Conservation (phyloP, 1,140 invertebrate genomes). For the Zaprionus tsacasi region DNA sequence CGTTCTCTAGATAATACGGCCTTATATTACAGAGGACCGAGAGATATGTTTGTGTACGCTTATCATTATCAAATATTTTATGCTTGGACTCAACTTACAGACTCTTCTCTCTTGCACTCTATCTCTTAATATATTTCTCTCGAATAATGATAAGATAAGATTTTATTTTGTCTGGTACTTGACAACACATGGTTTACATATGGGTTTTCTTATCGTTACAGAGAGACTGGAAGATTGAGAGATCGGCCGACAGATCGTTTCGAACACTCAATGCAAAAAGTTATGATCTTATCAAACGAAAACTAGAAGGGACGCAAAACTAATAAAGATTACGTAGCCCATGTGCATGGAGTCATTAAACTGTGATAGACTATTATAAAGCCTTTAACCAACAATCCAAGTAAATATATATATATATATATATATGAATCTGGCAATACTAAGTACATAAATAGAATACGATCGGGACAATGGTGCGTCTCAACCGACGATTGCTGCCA, state of each 20-base stretch:
- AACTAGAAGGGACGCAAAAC: constrained; percentile 14
- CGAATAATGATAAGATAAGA: constrained; percentile 16
- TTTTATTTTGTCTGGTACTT: neutral
- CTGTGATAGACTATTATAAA: constrained; percentile 58
- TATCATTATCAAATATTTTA: constrained; percentile 7
- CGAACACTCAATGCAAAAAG: constrained; percentile 35
- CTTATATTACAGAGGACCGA: constrained; percentile 2
- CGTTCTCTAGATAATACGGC: constrained; percentile 1
- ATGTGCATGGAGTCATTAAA: constrained; percentile 40
- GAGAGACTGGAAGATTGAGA: constrained; percentile 5
- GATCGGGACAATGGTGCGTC: constrained; percentile 85
- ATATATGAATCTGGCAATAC: constrained; percentile 6
- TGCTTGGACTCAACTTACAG: constrained; percentile 10
- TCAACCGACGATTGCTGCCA: constrained; percentile 88
- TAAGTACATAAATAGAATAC: constrained; percentile 6
- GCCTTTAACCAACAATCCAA: neutral
- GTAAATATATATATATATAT: neutral
- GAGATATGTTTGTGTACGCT: constrained; percentile 15
- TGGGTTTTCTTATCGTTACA: constrained; percentile 15
- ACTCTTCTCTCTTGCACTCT: neutral
- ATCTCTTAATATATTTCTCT: neutral
- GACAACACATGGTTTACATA: constrained; percentile 3
- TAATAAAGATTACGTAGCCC: constrained; percentile 28
- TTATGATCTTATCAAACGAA: constrained; percentile 49
- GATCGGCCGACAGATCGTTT: constrained; percentile 5